Conservation (phyloP, 2,888 invertebrate species). For the Andrena dorsata region DNA sequence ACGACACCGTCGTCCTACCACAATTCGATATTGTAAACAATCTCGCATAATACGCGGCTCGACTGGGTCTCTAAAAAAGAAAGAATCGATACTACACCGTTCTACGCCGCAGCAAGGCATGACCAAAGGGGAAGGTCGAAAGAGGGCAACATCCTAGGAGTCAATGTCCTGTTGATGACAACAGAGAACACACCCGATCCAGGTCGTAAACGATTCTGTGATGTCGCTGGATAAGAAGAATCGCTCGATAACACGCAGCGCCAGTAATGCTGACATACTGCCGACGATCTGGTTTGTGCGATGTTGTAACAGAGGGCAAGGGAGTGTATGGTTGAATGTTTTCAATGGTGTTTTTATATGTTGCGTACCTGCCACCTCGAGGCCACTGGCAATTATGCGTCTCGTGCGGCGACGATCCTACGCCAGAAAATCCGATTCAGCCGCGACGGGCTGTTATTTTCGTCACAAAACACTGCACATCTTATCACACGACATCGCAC, state of each 20-base stretch:
- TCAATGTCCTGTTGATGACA: conserved; percentile 77
- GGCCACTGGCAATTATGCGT: conserved; percentile 67
- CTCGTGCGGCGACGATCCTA: conserved; percentile 70
- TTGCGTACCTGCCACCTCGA: conserved; percentile 73
- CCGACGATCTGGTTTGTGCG: neutral
- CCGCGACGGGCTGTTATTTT: conserved; percentile 76
- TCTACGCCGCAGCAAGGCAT: conserved; percentile 20
- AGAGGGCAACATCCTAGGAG: conserved; percentile 68
- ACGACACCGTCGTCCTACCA: conserved; percentile 9
- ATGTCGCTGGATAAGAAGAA: conserved; percentile 34
- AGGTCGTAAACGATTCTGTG: conserved; percentile 41
- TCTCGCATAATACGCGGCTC: neutral
- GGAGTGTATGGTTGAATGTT: neutral
- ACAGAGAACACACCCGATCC: conserved; percentile 69
- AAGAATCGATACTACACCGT: conserved; percentile 30
- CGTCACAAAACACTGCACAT: conserved; percentile 80
- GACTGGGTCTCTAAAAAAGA: neutral
- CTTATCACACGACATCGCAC: conserved; percentile 62
- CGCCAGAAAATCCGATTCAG: conserved; percentile 61
- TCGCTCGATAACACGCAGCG: conserved; percentile 29
- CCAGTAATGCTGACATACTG: neutral
- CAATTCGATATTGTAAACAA: neutral
- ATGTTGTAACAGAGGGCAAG: neutral
- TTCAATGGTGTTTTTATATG: conserved; percentile 25
- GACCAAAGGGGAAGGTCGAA: conserved; percentile 52